A percentile compares a stretch with the other conserved stretches of the same genome.
phyloP scores from a whole-genome alignment of 2,797 vertebrate species.

The Falco concolor region DNA sequence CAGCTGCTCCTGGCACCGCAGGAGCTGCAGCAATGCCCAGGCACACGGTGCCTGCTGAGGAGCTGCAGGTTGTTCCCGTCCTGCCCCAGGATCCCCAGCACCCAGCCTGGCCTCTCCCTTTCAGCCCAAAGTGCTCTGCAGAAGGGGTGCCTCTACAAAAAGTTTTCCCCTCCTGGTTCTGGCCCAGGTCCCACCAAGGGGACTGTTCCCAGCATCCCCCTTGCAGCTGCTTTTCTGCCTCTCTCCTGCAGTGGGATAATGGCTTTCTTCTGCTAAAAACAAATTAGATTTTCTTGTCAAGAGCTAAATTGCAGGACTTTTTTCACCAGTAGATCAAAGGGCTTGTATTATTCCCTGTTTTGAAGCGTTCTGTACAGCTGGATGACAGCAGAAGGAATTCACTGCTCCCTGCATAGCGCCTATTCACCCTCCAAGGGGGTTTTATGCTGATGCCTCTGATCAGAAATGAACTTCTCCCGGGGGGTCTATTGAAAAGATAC shows the following conservation, averaged over 20 bases:
- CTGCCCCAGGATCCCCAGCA: not conserved
- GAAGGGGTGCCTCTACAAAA: not conserved
- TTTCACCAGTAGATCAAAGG: not conserved
- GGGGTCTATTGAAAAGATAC: not conserved
- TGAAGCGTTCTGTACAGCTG: not conserved
- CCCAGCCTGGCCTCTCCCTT: not conserved
- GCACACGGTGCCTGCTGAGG: accelerated
- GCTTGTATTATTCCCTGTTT: not conserved
- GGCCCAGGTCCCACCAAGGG: not conserved
- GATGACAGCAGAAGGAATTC: not conserved
- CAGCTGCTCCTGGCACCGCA: not conserved
- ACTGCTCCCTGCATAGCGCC: not conserved
- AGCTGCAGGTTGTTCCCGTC: not conserved
- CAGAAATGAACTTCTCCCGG: not conserved
- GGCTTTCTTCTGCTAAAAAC: not conserved
- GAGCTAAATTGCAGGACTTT: not conserved
- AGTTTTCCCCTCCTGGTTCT: not conserved
- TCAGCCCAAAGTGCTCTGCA: not conserved
- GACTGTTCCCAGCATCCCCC: not conserved
- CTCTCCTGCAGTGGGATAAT: not conserved
- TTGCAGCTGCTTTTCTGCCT: not conserved
- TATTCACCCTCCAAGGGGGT: not conserved
- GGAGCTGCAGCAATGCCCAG: not conserved
- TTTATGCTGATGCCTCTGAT: not conserved
- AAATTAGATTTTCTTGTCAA: not conserved